A percentile compares a stretch with the other conserved stretches of the same genome.
phyloP scores from a whole-genome alignment of 2,113 vertebrate genomes.

The Tachysurus vachellii region DNA sequence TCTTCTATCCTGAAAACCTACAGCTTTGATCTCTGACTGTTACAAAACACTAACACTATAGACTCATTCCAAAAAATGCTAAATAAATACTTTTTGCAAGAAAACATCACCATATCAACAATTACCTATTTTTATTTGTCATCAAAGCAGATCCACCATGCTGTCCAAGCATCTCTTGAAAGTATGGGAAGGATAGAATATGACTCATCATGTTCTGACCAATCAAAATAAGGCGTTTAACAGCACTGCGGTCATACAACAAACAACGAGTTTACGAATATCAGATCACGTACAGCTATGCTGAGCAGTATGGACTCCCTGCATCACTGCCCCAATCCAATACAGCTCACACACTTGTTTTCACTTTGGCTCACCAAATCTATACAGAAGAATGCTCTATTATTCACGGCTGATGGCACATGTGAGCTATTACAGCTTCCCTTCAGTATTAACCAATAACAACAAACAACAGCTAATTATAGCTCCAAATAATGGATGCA shows the following conservation, averaged over 20 bases:
- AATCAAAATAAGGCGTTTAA: neutral
- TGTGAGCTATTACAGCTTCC: neutral
- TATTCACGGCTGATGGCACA: neutral
- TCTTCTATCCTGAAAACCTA: neutral
- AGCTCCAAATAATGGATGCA: neutral
- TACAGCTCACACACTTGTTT: slow-evolving; percentile 14
- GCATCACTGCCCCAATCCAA: neutral
- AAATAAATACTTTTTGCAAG: neutral
- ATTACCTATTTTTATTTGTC: neutral
- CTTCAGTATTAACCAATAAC: neutral
- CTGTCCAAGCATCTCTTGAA: neutral
- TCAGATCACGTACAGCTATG: neutral
- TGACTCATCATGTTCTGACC: neutral
- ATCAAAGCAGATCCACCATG: neutral
- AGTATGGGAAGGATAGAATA: neutral
- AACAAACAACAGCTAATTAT: slow-evolving; percentile 22
- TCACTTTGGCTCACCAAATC: neutral
- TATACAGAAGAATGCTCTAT: neutral
- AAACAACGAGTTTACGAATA: neutral
- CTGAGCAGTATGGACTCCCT: neutral
- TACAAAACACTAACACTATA: neutral
- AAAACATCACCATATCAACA: neutral
- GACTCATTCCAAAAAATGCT: neutral
- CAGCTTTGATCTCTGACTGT: too few species aligned
- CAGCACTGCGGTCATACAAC: neutral